Evolutionary conservation across 2,888 invertebrate genomes (phyloP).

Genomic region (Coleophora deauratella): DNA sequence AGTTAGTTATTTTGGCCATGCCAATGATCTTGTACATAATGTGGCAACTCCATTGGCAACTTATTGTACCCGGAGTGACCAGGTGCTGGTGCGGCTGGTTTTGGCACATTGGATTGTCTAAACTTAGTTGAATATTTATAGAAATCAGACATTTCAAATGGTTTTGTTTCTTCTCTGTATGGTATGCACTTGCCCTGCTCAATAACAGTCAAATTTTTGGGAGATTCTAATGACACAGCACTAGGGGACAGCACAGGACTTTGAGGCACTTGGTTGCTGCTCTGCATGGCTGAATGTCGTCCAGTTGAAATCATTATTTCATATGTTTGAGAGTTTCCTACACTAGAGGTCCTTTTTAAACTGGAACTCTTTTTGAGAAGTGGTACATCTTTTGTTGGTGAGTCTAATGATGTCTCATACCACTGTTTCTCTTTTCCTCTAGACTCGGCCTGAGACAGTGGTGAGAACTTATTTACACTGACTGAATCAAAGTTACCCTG

Average conservation of each 20-base stretch:
- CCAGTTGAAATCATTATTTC: constrained; percentile 60
- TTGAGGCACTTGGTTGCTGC: constrained; percentile 48
- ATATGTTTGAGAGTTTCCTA: constrained; percentile 67
- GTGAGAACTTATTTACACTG: constrained; percentile 59
- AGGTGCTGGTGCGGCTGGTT: constrained; percentile 33
- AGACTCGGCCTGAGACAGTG: constrained; percentile 51
- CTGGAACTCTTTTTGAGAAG: constrained; percentile 57
- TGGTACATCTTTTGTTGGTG: constrained; percentile 56
- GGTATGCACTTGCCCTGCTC: constrained; percentile 93
- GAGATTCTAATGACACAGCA: constrained; percentile 80
- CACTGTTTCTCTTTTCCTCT: constrained; percentile 77
- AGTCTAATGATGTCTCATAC: constrained; percentile 80
- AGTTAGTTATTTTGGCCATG: constrained; percentile 33
- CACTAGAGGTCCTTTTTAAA: constrained; percentile 71
- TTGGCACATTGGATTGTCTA: constrained; percentile 73
- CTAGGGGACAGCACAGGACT: constrained; percentile 56
- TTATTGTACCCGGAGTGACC: constrained; percentile 45
- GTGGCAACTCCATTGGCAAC: constrained; percentile 59
- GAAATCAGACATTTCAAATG: constrained; percentile 98
- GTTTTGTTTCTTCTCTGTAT: constrained; percentile 94
- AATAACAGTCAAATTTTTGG: constrained; percentile 88
- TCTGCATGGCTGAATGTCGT: constrained; percentile 60
- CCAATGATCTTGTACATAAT: constrained; percentile 59
- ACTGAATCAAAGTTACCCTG: constrained; percentile 55
- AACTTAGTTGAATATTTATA: constrained; percentile 98